These are phyloP conservation scores for Protosalanx chinensis DNA, from an alignment of 2,797 vertebrate genomes.

Conservation along the genomic window DNA sequence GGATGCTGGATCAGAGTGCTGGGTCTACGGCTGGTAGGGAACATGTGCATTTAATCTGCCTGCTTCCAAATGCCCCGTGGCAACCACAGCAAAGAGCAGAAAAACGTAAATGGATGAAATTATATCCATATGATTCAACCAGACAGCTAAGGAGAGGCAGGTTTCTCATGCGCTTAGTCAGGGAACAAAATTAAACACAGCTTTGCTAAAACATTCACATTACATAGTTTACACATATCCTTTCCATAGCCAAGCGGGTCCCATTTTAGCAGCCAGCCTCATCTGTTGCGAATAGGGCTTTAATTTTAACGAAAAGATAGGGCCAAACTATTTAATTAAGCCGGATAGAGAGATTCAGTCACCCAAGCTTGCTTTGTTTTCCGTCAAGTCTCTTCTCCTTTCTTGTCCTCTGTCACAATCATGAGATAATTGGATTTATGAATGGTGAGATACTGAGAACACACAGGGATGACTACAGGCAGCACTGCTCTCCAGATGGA, in stretches of 20 bases:
- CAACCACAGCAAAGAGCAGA: slow-evolving; percentile 82
- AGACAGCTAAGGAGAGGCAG: slow-evolving; percentile 81
- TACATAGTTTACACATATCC: slow-evolving; percentile 85
- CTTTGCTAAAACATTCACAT: slow-evolving; percentile 80
- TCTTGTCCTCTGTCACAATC: slow-evolving; percentile 24
- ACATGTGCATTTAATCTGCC: slow-evolving; percentile 82
- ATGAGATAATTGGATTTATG: slow-evolving; percentile 54
- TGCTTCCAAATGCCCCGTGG: slow-evolving; percentile 82
- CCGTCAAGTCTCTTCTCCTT: slow-evolving; percentile 17
- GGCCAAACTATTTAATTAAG: slow-evolving; percentile 10
- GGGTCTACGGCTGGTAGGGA: slow-evolving; percentile 71
- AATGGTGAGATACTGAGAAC: slow-evolving; percentile 46
- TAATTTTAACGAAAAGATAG: slow-evolving; percentile 58
- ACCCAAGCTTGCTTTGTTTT: slow-evolving; percentile 40
- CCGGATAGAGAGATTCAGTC: slow-evolving; percentile 46
- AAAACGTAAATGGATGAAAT: slow-evolving; percentile 84
- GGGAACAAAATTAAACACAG: slow-evolving; percentile 82
- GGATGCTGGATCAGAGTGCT: slow-evolving; percentile 65
- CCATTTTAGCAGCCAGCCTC: slow-evolving; percentile 66
- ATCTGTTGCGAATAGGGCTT: slow-evolving; percentile 58
- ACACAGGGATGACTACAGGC: slow-evolving; percentile 37
- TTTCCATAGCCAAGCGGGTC: slow-evolving; percentile 74
- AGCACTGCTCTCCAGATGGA: slow-evolving; percentile 73
- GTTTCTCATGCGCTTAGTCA: slow-evolving; percentile 81
- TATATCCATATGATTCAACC: slow-evolving; percentile 86